These are phyloP conservation scores for Ophioderma brevispina DNA, from an alignment of 35 echinoderm and acorn worm species.

Conservation along the genomic window DNA sequence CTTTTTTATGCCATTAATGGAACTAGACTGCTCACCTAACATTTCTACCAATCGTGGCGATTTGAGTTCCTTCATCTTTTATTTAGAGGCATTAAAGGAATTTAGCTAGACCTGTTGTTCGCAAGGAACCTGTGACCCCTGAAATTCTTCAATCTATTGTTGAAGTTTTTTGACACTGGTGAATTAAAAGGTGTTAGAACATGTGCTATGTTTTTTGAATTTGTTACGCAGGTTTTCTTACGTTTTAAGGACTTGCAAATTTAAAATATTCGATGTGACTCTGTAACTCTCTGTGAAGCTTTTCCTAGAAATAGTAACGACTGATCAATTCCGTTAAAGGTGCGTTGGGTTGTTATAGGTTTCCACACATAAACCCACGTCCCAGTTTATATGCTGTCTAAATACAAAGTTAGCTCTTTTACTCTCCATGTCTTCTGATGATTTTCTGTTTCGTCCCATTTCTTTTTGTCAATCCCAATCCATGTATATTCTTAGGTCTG, in stretches of 20 bases:
- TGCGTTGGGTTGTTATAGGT: slow-evolving; percentile 30
- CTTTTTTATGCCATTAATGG: slow-evolving; percentile 3
- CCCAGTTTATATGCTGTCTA: neutral
- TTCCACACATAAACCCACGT: neutral
- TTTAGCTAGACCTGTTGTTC: neutral
- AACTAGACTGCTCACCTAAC: neutral
- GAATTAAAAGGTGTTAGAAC: neutral
- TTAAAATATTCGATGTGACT: neutral
- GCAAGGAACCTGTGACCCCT: neutral
- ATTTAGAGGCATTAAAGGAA: neutral
- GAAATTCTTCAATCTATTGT: neutral
- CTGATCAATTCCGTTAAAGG: neutral
- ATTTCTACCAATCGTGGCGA: neutral
- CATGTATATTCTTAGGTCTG: neutral
- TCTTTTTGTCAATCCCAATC: neutral
- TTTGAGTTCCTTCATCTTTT: neutral
- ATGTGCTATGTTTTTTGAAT: neutral
- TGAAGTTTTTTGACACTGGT: neutral
- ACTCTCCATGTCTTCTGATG: neutral
- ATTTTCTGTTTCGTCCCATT: neutral
- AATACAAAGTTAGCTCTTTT: neutral
- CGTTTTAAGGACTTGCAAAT: neutral
- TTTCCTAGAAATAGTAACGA: neutral
- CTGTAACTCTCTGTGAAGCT: neutral
- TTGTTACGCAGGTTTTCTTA: neutral